phyloP scores from a whole-genome alignment of 1,140 invertebrate genomes.

The Whitmania pigra region DNA sequence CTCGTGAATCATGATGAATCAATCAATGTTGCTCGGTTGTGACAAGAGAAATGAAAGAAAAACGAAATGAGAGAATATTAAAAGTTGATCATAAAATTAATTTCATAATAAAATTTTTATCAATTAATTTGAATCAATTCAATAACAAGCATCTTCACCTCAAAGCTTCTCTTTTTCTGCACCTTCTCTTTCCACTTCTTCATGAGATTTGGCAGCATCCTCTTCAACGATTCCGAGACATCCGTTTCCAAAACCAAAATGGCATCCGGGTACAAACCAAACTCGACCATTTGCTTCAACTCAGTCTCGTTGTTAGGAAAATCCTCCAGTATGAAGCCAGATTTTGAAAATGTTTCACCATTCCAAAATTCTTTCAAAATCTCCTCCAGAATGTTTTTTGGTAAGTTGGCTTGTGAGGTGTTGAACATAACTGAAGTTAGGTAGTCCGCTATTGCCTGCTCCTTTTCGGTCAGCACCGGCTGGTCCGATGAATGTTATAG shows the following conservation, averaged over 20 bases:
- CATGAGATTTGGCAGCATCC: slow-evolving; percentile 39
- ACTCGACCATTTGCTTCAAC: slow-evolving; percentile 36
- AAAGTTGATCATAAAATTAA: too few species aligned
- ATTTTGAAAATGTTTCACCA: slow-evolving; percentile 29
- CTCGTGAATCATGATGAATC: too few species aligned
- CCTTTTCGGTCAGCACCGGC: slow-evolving; percentile 34
- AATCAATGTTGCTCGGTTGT: too few species aligned
- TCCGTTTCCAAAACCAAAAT: slow-evolving; percentile 36
- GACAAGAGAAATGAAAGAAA: too few species aligned
- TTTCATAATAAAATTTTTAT: too few species aligned
- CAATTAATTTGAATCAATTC: neutral
- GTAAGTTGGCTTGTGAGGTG: slow-evolving; percentile 29
- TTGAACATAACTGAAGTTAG: slow-evolving; percentile 32
- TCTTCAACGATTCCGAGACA: slow-evolving; percentile 36
- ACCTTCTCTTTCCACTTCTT: slow-evolving; percentile 41
- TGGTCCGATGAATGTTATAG: too few species aligned
- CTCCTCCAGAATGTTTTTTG: neutral
- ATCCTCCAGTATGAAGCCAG: slow-evolving; percentile 42
- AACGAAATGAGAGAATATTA: too few species aligned
- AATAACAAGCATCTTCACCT: neutral
- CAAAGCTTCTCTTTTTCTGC: slow-evolving; percentile 34
- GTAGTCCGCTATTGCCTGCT: slow-evolving; percentile 41
- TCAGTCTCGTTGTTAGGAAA: slow-evolving; percentile 41
- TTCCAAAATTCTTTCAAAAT: slow-evolving; percentile 8
- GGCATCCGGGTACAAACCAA: slow-evolving; percentile 38